Base-by-base conservation (phyloP, 1,140 invertebrate genomes). In the Parasteatoda tepidariorum region DNA sequence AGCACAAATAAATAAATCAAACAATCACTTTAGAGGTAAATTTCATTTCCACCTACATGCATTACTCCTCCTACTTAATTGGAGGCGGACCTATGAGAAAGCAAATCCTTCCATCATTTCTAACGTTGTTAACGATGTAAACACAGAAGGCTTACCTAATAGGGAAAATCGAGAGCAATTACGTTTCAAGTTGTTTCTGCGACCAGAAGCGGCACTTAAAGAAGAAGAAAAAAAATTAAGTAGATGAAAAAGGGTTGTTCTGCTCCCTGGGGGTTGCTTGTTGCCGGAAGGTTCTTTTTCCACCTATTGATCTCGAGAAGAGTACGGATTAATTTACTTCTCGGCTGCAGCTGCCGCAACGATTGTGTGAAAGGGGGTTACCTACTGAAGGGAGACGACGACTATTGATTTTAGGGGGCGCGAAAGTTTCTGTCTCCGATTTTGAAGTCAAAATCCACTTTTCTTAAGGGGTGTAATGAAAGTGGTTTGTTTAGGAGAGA, bases 361-460 rank as follows among this genome's bases (percentile, higher is more conserved):
- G 18, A 38, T 67, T 67, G 64, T 59, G 57, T 59, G 57, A n/a
- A 3, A 22, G 57, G 57, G 7, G 15, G 28, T 24, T 28, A 18
- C 11, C 30, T 31, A 6, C 38, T 9, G 26, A 7, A 26, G 57
- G 11, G 68, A 34, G 57, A 15, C 22, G 18, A 57, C 18, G 26
- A 57, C 75, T 79, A 79, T 79, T 79, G 75, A 79, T 79, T 79
- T 68, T 41, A 31, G 26, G 31, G 38, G 38, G 31, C 13, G 54
- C 61, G 24, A 26, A n/a, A 15, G 24, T 62, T 30, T 62, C 24
- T 28, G 3, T 62, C 61, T 59, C 41, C n/a, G 55, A 57, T 57
- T 4, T 5, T n/a, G 13, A 5, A 62, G 48, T 79, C 62, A 28
- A 38, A 57, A 68, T 79, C 62, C 64, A 67, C 62, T 68, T 38